These are phyloP conservation scores for Mythimna lalbum DNA, from an alignment of 2,888 invertebrate species.

Conservation along the genomic window DNA sequence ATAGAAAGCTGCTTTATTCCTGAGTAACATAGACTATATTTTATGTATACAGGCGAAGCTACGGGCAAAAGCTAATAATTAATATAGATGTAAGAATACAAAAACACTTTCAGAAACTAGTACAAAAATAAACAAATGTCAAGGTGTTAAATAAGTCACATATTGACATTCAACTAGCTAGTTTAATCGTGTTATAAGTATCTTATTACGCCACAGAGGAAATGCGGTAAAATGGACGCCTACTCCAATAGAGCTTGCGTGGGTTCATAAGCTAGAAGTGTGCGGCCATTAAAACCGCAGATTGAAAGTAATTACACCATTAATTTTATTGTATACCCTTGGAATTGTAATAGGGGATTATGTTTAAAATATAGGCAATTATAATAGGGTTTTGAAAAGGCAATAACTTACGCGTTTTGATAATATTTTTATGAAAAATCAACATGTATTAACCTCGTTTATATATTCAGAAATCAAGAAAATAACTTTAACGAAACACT, in stretches of 20 bases:
- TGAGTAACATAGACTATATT: too few relatives aligned
- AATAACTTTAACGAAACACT: too few relatives aligned
- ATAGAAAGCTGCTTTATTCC: too few relatives aligned
- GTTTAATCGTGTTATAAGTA: slow-evolving; percentile 27
- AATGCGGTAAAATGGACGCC: slow-evolving; percentile 34
- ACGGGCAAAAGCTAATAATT: too few relatives aligned
- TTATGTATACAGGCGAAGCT: too few relatives aligned
- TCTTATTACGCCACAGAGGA: slow-evolving; percentile 15
- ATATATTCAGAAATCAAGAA: too few relatives aligned
- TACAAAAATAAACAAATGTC: too few relatives aligned
- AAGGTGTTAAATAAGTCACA: neutral
- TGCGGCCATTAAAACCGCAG: slow-evolving; percentile 35
- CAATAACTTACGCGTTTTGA: neutral
- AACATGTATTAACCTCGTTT: too few relatives aligned
- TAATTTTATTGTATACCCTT: slow-evolving; percentile 36
- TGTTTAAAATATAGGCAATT: slow-evolving; percentile 19
- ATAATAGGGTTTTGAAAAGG: slow-evolving; percentile 1
- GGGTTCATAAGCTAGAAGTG: slow-evolving; percentile 20
- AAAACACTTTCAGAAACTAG: too few relatives aligned
- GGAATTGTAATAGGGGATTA: slow-evolving; percentile 31
- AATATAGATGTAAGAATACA: neutral
- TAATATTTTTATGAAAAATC: neutral
- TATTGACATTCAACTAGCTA: slow-evolving; percentile 18
- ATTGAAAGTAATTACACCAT: slow-evolving; percentile 36
- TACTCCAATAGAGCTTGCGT: slow-evolving; percentile 34